Evolutionary conservation across 2,113 vertebrate genomes (phyloP).

Genomic region (Ciconia stormi): DNA sequence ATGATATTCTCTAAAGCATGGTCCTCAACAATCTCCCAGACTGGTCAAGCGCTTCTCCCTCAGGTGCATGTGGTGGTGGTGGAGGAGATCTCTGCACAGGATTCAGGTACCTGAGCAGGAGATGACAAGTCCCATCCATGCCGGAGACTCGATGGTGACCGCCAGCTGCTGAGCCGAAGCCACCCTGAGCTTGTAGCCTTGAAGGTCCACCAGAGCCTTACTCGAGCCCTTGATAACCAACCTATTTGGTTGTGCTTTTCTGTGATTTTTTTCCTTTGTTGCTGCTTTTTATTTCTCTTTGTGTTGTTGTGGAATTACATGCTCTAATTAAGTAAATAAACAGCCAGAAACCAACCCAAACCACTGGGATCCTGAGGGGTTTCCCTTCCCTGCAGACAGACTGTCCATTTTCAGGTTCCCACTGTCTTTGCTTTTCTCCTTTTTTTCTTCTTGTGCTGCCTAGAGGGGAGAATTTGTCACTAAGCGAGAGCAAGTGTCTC

Average conservation of each 20-base stretch:
- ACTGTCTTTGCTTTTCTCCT: background rate
- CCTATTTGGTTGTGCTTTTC: background rate
- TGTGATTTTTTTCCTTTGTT: background rate
- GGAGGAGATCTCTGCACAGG: background rate
- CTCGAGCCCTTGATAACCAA: background rate
- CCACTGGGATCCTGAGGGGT: background rate
- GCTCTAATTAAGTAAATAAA: constrained; percentile 45
- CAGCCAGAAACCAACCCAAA: background rate
- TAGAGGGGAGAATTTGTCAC: constrained; percentile 36
- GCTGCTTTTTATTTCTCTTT: background rate
- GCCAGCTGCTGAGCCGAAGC: background rate
- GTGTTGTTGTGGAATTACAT: background rate
- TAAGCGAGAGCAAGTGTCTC: background rate
- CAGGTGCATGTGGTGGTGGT: background rate
- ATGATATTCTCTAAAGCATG: background rate
- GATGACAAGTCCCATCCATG: background rate
- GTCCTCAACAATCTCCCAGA: background rate
- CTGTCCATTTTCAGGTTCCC: constrained; percentile 13
- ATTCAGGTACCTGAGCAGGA: background rate
- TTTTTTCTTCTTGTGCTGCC: background rate
- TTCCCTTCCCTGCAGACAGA: constrained; percentile 10
- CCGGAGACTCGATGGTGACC: background rate
- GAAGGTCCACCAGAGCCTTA: background rate
- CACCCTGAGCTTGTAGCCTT: background rate
- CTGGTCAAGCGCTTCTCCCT: background rate